phyloP scores from a whole-genome alignment of 1,140 invertebrate species.

The Pectinophora gossypiella region DNA sequence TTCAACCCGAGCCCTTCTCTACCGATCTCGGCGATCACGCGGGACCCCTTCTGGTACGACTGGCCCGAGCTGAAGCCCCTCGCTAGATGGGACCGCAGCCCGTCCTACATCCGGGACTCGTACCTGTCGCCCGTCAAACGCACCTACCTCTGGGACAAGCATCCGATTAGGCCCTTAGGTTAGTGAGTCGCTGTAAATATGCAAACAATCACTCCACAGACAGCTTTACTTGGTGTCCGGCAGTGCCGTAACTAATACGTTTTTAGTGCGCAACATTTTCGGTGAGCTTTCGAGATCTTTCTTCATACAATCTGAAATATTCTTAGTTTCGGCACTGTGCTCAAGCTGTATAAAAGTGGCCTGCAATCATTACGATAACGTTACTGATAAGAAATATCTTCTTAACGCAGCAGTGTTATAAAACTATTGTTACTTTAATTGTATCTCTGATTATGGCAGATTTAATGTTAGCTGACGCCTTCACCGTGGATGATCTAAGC shows the following conservation, averaged over 20 bases:
- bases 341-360: conserved; percentile 52
- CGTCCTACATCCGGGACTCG: conserved; percentile 88
- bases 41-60: conserved; percentile 91
- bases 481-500: conserved; percentile 70
- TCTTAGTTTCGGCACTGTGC: conserved; percentile 10
- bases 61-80: conserved; percentile 86
- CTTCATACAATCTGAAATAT: no score
- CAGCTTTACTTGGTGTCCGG: conserved; percentile 23
- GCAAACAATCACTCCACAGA: conserved; percentile 23
- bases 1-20: conserved; percentile 85
- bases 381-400: background rate
- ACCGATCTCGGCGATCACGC: conserved; percentile 85
- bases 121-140: conserved; percentile 92
- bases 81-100: conserved; percentile 79
- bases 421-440: conserved; percentile 26
- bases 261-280: no score
- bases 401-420: background rate
- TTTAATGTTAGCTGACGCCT: conserved; percentile 65
- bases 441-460: conserved; percentile 53
- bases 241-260: background rate
- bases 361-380: conserved; percentile 12
- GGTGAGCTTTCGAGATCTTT: no score
- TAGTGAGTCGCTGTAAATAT: conserved; percentile 60
- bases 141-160: conserved; percentile 91
- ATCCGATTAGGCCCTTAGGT: conserved; percentile 90